Conservation (phyloP, 2,888 invertebrate species). For the Nipponacmea schrenckii region DNA sequence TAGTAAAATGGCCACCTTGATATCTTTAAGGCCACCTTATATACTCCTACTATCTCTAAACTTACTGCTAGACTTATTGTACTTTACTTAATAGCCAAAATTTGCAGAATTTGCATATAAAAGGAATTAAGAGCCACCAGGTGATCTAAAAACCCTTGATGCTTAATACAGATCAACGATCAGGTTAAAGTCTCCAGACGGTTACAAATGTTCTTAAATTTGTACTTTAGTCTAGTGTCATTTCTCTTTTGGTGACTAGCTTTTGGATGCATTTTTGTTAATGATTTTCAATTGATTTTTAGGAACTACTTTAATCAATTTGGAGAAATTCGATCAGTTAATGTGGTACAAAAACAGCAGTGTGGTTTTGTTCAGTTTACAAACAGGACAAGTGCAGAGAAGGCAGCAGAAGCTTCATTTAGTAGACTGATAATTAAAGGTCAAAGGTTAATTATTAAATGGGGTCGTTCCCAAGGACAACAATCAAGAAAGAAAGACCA, state of each 20-base stretch:
- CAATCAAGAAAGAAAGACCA: slow-evolving; percentile 46
- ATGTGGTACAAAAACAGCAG: slow-evolving; percentile 86
- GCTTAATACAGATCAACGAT: too few relatives aligned
- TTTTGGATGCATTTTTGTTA: background rate
- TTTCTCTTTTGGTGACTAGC: background rate
- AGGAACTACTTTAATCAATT: slow-evolving; percentile 98
- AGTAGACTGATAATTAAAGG: slow-evolving; percentile 85
- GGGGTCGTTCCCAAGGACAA: slow-evolving; percentile 93
- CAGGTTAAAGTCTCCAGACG: too few relatives aligned
- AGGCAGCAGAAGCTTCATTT: slow-evolving; percentile 81
- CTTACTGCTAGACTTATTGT: too few relatives aligned
- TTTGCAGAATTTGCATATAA: too few relatives aligned
- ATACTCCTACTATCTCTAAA: too few relatives aligned
- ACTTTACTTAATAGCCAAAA: too few relatives aligned
- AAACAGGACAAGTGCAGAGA: slow-evolving; percentile 86
- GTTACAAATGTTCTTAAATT: too few relatives aligned
- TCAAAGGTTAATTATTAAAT: slow-evolving; percentile 92
- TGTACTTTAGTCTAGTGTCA: too few relatives aligned
- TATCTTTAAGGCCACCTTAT: too few relatives aligned
- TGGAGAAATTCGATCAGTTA: slow-evolving; percentile 95
- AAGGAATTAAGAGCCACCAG: too few relatives aligned
- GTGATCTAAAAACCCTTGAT: too few relatives aligned
- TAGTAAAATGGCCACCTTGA: too few relatives aligned
- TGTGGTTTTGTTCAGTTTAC: slow-evolving; percentile 98
- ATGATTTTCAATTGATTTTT: background rate